Evolutionary conservation across 2,888 invertebrate species (phyloP), one percentile per base, ranked within the genome.

Genomic region (Andrena chrysosceles): DNA sequence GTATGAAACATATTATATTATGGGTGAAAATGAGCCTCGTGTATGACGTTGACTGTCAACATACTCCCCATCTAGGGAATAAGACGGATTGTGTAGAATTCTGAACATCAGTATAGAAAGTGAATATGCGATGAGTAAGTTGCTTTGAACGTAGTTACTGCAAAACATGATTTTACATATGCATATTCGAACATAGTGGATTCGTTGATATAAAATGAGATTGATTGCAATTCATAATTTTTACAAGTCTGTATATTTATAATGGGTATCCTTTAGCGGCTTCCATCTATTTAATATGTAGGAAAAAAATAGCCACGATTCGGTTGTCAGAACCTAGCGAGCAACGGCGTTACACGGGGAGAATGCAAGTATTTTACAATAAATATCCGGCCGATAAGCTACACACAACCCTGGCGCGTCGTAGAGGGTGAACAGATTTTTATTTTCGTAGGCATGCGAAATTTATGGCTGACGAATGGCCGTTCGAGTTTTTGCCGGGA

Each of bases 301-400:
- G 76, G 83, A 85, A 86, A 13, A 13, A 87, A 90, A 87, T 86
- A 73, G 81, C 73, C 63, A 77, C 83, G 76, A 82, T 84, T 75
- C 77, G 77, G 75, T 85, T 69, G 84, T 62, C 79, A 60, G 85
- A 77, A 67, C 77, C 76, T 80, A 76, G 73, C 31, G 70, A 70
- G 77, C 59, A 68, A 70, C 64, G 48, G 72, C 54, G 64, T 67
- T 48, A 68, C 73, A 76, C 52, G 81, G 81, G 85, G 66, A 73
- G 85, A 88, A 90, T 89, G 91, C 86, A 87, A 88, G 88, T 90
- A 90, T 92, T 91, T 91, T 91, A 91, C 91, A 90, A 92, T 92
- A 92, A 92, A 92, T 92, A 92, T 92, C 90, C 91, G 90, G 88
- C 90, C 90, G 92, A 92, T 92, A 92, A 91, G 91, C 92, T 84